Percentiles rank a stretch among this genome's conserved stretches.
phyloP scores from a whole-genome alignment of 2,888 invertebrate species.

The Pseudeuparius sepicola region DNA sequence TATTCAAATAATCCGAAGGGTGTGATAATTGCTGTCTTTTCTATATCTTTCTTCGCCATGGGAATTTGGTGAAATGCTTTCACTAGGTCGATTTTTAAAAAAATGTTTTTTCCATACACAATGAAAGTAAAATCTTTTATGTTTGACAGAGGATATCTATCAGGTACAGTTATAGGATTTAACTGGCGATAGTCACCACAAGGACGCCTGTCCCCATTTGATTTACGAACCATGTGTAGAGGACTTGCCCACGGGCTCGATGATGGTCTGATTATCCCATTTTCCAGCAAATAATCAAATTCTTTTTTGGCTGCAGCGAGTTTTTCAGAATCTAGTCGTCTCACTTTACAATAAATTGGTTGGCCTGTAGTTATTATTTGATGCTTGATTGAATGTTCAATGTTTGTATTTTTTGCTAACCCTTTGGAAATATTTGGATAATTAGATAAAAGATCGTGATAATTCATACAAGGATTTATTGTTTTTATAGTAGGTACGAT shows the following conservation, averaged over 20 bases:
- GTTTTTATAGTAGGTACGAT: not conserved
- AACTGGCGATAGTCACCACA: slow-evolving; percentile 24
- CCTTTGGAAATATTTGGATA: not conserved
- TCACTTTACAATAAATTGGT: slow-evolving; percentile 5
- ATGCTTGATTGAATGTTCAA: not conserved
- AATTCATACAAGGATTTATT: not conserved
- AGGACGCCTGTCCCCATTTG: slow-evolving; percentile 7
- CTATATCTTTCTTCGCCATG: slow-evolving; percentile 21
- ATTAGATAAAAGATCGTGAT: not conserved
- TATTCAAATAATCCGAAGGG: slow-evolving; percentile 30
- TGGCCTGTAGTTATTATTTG: slow-evolving; percentile 5
- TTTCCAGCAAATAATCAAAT: slow-evolving; percentile 24
- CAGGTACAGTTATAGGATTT: slow-evolving; percentile 25
- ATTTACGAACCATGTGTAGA: slow-evolving; percentile 12
- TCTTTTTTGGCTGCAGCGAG: slow-evolving; percentile 22
- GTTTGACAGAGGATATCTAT: slow-evolving; percentile 27
- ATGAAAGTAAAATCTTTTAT: slow-evolving; percentile 20
- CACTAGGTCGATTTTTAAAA: slow-evolving; percentile 22
- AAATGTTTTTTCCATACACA: slow-evolving; percentile 20
- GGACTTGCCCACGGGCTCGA: slow-evolving; percentile 10
- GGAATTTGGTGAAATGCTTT: slow-evolving; percentile 24
- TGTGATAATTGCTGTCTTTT: slow-evolving; percentile 25
- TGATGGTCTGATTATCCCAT: slow-evolving; percentile 20
- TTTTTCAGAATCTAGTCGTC: slow-evolving; percentile 21
- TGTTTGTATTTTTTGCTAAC: not conserved